Evolutionary conservation across 2,888 invertebrate genomes (phyloP).

Genomic region (Drosophila subquinaria): DNA sequence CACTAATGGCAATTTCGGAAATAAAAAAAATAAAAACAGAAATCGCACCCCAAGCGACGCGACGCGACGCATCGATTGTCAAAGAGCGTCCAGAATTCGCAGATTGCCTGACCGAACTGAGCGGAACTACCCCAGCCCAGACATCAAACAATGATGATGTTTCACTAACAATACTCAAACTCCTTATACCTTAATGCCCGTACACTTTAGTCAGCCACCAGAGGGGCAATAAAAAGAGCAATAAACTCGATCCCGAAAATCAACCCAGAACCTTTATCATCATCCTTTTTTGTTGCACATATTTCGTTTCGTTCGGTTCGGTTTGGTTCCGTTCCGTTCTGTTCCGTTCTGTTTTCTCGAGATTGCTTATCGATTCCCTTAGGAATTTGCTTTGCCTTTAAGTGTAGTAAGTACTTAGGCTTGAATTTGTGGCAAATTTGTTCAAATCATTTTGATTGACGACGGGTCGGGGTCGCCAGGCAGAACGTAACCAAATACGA

Average conservation of each 20-base stretch:
- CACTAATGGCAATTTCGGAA: conserved; percentile 39
- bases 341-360: conserved; percentile 21
- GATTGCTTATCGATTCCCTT: conserved; percentile 61
- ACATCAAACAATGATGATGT: conserved; percentile 29
- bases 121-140: conserved; percentile 8
- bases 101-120: not conserved
- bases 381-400: conserved; percentile 38
- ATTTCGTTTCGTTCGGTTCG: not conserved
- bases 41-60: too few species aligned
- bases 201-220: conserved; percentile 23
- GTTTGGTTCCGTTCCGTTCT: not conserved
- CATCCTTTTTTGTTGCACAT: conserved; percentile 8
- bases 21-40: not conserved
- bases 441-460: conserved; percentile 53
- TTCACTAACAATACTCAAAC: conserved; percentile 22
- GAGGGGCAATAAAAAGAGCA: conserved; percentile 50
- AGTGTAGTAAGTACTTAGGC: conserved; percentile 47
- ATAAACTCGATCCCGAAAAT: conserved; percentile 25
- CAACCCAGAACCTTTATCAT: conserved; percentile 10
- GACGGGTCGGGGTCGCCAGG: conserved; percentile 1
- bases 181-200: not conserved
- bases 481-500: conserved; percentile 26
- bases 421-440: conserved; percentile 67
- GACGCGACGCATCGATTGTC: too few species aligned
- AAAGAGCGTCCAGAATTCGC: not conserved